Base-by-base conservation (phyloP, 2,797 vertebrate species). In the Pagetopsis macropterus region DNA sequence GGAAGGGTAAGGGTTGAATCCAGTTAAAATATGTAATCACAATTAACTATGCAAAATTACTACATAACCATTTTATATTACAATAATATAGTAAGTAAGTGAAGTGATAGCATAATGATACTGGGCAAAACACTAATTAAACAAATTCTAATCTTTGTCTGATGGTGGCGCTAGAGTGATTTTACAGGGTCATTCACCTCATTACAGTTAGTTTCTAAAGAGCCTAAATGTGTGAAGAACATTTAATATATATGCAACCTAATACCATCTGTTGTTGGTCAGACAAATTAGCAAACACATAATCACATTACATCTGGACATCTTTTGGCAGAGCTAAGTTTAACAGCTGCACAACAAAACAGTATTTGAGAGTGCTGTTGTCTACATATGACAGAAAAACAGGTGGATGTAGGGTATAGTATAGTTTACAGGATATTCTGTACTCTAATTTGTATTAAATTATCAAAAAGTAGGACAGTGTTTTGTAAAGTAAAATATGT, bases 111-210 rank as follows among this genome's bases (percentile, higher is more conserved):
- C 33, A 9, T 37, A 40, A n/a, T 9, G 1, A 21, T 3, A 50
- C 15, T 43, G 9, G 12, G 3, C 23, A 9, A 57, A 2, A 10
- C 4, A 49, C 2, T 37, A 1, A 4, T 27, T 51, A 14, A 33
- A 51, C 51, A 6, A 33, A 46, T 46, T 48, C 0, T 37, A 19
- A 57, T 46, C 2, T 45, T 61, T 41, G 13, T 57, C 65, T 63
- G 33, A 66, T 77, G 66, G 60, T 75, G 64, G 61, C 21, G 21
- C 69, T 65, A 72, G 1, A 70, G 41, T 27, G 64, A 72, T 2
- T 16, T 52, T 59, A 72, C 23, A 57, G 17, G 55, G 44, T 66
- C 27, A 55, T 46, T 1, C 50, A 48, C 68, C 5, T 37, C 14
- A 44, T 45, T 51, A 44, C 37, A 40, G 21, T 4, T 10, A 44